Evolutionary conservation across 2,888 invertebrate species (phyloP), one percentile per base, ranked within the genome.

Genomic region (Formica aserva): DNA sequence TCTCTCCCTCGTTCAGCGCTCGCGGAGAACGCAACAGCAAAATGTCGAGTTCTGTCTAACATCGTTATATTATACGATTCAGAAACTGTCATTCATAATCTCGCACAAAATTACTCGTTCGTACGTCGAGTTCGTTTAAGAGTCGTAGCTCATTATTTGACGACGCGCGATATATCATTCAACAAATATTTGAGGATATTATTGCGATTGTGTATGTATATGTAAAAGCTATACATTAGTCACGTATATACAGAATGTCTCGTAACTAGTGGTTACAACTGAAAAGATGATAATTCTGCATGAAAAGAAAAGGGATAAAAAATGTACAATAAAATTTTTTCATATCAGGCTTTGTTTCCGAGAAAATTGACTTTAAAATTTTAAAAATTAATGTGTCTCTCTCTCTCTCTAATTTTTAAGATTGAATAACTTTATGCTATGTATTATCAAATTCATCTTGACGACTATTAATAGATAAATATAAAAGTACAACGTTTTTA

Each of bases 141-240:
- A 35, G n/a, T 6, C 52, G 35, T 32, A 22, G 32, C 35, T 32
- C 35, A 45, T 72, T 72, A 72, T 18, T 26, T n/a, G 45, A 71
- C 41, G 71, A 69, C 45, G 52, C 57, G 15, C 69, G 69, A 71
- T 78, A 71, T 35, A 48, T 78, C 35, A 35, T 78, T 35, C 35
- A 60, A 26, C 60, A 78, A 78, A 78, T 72, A 62, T 78, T 78
- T 78, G 35, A 78, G 35, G 32, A 9, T 13, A 18, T 80, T 62
- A 72, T 35, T 78, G 32, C 71, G 45, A 78, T 71, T 78, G 57
- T 60, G 72, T 3, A 38, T 4, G 38, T 48, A n/a, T n/a, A 48
- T 48, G 18, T 48, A 52, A 8, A 52, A 41, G 35, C 45, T 60
- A 45, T 45, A n/a, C 45, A 80, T 71, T 72, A 72, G 60, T 62